Evolutionary conservation across 2,113 vertebrate species (phyloP).

Genomic region (Patagioenas fasciata): DNA sequence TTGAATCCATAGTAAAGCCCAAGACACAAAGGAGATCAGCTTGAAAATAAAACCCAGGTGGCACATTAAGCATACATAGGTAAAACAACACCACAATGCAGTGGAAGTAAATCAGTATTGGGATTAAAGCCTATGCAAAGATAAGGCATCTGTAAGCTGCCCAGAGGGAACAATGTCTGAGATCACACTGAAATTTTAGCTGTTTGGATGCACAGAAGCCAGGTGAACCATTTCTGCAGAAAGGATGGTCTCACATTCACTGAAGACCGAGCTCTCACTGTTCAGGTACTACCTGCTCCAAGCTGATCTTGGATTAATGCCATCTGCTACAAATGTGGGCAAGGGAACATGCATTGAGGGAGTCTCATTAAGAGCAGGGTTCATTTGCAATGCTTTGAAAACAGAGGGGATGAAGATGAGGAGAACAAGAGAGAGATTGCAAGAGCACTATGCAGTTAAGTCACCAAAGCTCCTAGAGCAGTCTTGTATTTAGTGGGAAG

Average conservation of each 20-base stretch:
- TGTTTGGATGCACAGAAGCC: constrained; percentile 36
- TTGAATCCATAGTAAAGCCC: neutral
- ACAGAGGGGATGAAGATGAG: neutral
- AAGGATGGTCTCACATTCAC: neutral
- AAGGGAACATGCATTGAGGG: neutral
- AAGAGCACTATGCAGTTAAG: neutral
- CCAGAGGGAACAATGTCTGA: constrained; percentile 46
- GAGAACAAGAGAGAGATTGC: neutral
- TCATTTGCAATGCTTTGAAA: neutral
- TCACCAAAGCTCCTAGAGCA: neutral
- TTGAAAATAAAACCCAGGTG: constrained; percentile 38
- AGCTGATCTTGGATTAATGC: neutral
- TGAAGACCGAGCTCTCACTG: constrained; percentile 5
- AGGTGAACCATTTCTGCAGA: constrained; percentile 42
- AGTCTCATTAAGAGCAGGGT: constrained; percentile 1
- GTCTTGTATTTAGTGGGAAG: neutral
- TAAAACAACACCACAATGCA: neutral
- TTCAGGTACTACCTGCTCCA: constrained; percentile 4
- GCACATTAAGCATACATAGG: neutral
- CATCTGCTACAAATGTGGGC: neutral
- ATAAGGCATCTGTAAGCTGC: constrained; percentile 36
- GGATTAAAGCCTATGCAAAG: constrained; percentile 47
- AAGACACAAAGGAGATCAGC: neutral
- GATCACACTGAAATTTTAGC: constrained; percentile 43
- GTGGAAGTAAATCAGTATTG: constrained; percentile 41